A percentile compares a stretch with the other conserved stretches of the same genome.
These are phyloP conservation scores for Eristalis pertinax DNA, from an alignment of 2,888 invertebrate genomes.

Conservation along the genomic window DNA sequence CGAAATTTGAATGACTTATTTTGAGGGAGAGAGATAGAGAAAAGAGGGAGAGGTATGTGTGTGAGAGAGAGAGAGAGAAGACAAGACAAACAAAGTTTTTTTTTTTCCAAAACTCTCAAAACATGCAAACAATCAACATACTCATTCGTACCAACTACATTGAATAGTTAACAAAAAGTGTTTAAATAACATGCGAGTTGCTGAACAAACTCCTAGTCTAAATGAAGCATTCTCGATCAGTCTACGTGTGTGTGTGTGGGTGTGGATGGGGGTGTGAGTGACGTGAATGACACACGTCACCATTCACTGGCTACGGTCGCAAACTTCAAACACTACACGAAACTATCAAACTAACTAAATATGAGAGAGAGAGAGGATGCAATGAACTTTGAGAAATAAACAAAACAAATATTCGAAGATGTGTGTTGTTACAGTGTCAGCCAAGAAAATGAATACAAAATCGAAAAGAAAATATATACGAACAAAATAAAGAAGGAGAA, in stretches of 20 bases:
- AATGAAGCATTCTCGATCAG: slow-evolving; percentile 3
- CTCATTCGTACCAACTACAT: background rate
- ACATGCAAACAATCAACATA: slow-evolving; percentile 42
- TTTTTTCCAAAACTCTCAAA: slow-evolving; percentile 20
- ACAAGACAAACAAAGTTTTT: slow-evolving; percentile 23
- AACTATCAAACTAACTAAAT: slow-evolving; percentile 26
- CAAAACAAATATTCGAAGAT: too few relatives aligned
- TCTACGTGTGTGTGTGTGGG: background rate
- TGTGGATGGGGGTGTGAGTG: too few relatives aligned
- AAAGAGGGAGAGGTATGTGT: background rate
- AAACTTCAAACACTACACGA: background rate
- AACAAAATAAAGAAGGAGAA: slow-evolving; percentile 18
- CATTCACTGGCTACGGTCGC: background rate
- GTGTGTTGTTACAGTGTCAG: background rate
- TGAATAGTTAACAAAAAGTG: background rate
- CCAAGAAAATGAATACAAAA: slow-evolving; percentile 9
- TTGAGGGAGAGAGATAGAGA: background rate
- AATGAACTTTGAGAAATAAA: slow-evolving; percentile 43
- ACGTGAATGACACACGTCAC: background rate
- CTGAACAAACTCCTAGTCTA: background rate
- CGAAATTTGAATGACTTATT: slow-evolving; percentile 29
- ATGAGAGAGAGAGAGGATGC: slow-evolving; percentile 46
- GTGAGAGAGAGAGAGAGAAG: background rate
- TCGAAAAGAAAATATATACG: background rate
- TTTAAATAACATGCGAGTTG: background rate